Base-by-base conservation (phyloP, 2,113 vertebrate genomes). In the Brienomyrus longianalis region DNA sequence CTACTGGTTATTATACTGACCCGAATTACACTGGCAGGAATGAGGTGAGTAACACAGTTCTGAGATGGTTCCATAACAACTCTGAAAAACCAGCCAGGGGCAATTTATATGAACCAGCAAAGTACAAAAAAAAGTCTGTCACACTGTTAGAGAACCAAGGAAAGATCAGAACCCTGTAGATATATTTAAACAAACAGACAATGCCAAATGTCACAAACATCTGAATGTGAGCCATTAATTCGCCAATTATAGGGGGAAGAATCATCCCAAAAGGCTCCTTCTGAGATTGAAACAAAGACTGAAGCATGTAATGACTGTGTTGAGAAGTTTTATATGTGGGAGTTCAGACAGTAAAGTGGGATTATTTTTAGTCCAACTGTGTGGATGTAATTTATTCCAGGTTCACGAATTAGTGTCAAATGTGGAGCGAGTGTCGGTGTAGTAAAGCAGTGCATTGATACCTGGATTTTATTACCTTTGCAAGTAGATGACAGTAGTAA, bases 311-410 rank as follows among this genome's bases (percentile, higher is more conserved):
- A 31, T 31, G 62, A 3, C 1, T 31, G 62, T 86, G 10, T 51
- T 70, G 89, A 66, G 83, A 43, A 56, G 59, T 70, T 83, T 85
- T 85, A 5, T 43, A 39, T 86, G 89, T 90, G 89, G 83, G 89
- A 43, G 89, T 86, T 47, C 89, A 70, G 59, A 90, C 83, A 83
- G 74, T 9, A 66, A 83, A 23, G 88, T 54, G 88, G 66, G 35
- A 56, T 83, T 89, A 83, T 83, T 89, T 48, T 89, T 83, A n/a
- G 50, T 35, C 50, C 50, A 52, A 48, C 48, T 83, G 50, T 35
- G 74, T 83, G 77, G 88, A 52, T 56, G 74, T 83, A 7, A 56
- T 89, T 23, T 54, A 87, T 27, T n/a, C 56, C 27, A 50, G 51
- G 19, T 87, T 54, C 27, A 54, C 54, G 17, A 27, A 87, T 54